phyloP scores from a whole-genome alignment of 1,140 invertebrate species.

The Lerema accius region DNA sequence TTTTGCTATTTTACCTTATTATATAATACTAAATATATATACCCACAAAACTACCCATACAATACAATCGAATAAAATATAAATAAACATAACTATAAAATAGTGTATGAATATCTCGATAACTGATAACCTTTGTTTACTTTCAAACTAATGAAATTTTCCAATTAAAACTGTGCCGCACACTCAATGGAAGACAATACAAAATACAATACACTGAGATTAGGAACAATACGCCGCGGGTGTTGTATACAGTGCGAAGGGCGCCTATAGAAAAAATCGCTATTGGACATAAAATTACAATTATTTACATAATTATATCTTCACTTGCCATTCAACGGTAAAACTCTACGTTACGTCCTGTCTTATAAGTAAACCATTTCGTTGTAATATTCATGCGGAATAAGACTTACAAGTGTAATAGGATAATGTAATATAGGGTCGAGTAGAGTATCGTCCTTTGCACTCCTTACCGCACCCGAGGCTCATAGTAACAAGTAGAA shows the following conservation, averaged over 20 bases:
- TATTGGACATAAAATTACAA: neutral
- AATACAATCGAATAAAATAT: neutral
- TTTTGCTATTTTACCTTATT: no score
- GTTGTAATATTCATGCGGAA: neutral
- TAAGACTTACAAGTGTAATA: neutral
- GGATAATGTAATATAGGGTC: constrained; percentile 3
- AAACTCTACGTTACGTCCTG: neutral
- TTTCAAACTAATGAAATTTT: neutral
- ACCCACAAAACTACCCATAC: neutral
- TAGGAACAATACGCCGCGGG: constrained; percentile 14
- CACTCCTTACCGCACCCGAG: constrained; percentile 30
- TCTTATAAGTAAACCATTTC: neutral
- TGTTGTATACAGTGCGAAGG: constrained; percentile 32
- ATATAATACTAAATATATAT: neutral
- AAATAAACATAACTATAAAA: neutral
- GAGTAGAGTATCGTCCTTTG: constrained; percentile 13
- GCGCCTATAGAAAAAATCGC: neutral
- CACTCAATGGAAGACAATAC: neutral
- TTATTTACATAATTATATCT: no score
- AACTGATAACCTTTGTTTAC: neutral
- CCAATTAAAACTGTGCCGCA: neutral
- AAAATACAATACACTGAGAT: constrained; percentile 8
- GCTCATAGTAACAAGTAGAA: constrained; percentile 6
- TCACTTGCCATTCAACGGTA: neutral
- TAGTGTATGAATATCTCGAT: neutral